Percentiles rank a stretch among this genome's conserved stretches.
Conservation (phyloP, 2,797 vertebrate species). For the Anniella stebbinsi region DNA sequence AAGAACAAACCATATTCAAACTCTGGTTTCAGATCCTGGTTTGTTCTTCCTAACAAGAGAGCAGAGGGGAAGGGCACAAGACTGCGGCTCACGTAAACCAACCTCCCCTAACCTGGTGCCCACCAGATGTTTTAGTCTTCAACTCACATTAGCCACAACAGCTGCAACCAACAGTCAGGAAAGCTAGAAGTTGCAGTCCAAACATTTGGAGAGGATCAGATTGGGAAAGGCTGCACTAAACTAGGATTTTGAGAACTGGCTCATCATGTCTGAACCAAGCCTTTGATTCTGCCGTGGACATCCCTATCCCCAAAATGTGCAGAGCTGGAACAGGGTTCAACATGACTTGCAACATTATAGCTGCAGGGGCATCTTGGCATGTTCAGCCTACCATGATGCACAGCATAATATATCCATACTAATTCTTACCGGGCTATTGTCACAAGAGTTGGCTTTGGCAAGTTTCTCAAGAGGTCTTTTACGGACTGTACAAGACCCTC, state of each 20-base stretch:
- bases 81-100: background rate
- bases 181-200: no score
- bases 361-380: background rate
- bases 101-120: no score
- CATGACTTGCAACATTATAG: background rate
- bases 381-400: background rate
- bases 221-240: no score
- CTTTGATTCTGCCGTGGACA: background rate
- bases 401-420: background rate
- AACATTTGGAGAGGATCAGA: no score
- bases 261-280: background rate
- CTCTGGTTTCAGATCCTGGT: no score
- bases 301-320: background rate
- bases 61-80: background rate
- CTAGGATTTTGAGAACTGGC: no score
- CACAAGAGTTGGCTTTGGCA: conserved; percentile 91
- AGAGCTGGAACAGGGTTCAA: background rate
- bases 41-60: no score
- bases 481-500: conserved; percentile 84
- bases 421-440: conserved; percentile 89
- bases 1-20: no score
- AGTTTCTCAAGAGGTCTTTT: conserved; percentile 78
- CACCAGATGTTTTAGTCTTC: no score
- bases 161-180: no score
- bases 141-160: no score